Evolutionary conservation across 1,140 invertebrate species (phyloP).

Genomic region (Leucophenga varia): DNA sequence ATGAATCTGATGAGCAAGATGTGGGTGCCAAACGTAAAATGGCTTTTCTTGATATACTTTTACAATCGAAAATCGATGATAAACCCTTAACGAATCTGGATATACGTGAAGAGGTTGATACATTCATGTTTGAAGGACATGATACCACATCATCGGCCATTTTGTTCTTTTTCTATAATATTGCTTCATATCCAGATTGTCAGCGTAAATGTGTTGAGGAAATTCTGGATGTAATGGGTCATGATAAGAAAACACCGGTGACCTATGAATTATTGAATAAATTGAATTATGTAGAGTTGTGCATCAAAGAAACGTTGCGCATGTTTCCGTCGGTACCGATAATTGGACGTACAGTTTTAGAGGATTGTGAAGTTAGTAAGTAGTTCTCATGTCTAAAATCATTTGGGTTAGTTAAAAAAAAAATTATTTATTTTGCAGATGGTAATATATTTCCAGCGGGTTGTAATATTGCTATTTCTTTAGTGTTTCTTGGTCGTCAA

Average conservation of each 20-base stretch:
- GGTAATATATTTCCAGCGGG: conserved; percentile 59
- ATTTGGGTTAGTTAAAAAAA: conserved; percentile 24
- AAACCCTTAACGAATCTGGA: conserved; percentile 61
- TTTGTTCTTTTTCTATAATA: conserved; percentile 59
- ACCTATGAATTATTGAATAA: conserved; percentile 60
- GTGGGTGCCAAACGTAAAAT: conserved; percentile 55
- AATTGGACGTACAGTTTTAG: conserved; percentile 59
- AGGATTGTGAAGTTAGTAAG: conserved; percentile 58
- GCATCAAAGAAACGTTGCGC: conserved; percentile 65
- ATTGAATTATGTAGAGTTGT: conserved; percentile 65
- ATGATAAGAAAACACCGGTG: conserved; percentile 49
- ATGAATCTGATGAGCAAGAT: conserved; percentile 20
- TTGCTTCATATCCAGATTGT: conserved; percentile 59
- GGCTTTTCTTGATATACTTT: conserved; percentile 71
- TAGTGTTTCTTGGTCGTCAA: conserved; percentile 61
- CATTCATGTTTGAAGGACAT: conserved; percentile 79
- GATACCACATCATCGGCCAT: conserved; percentile 73
- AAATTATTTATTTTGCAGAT: conserved; percentile 44
- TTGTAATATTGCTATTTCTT: conserved; percentile 58
- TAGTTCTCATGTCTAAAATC: too few species aligned
- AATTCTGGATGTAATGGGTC: conserved; percentile 54
- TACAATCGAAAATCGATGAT: conserved; percentile 63
- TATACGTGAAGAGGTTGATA: conserved; percentile 73
- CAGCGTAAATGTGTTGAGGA: conserved; percentile 56
- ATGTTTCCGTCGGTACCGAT: conserved; percentile 67